Conservation (phyloP, 2,113 vertebrate genomes). For the Gallinago undulata region DNA sequence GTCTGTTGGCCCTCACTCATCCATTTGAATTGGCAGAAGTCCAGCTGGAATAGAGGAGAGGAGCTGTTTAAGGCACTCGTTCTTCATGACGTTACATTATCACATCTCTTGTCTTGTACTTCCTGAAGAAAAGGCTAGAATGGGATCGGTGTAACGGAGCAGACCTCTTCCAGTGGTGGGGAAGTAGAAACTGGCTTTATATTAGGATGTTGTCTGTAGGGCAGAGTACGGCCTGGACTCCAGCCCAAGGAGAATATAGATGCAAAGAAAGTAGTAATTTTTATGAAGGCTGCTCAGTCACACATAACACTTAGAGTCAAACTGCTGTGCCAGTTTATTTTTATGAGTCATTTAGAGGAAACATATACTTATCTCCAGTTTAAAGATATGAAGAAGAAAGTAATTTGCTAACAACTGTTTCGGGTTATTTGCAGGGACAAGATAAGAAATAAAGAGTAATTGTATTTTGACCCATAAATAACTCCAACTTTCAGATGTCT, state of each 20-base stretch:
- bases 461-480: slow-evolving; percentile 7
- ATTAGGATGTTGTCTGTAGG: neutral
- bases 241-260: neutral
- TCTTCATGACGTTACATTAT: neutral
- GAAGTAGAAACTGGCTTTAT: neutral
- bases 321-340: slow-evolving; percentile 5
- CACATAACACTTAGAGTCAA: neutral
- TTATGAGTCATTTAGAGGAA: slow-evolving; percentile 25
- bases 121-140: neutral
- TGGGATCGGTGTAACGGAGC: neutral
- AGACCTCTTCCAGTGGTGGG: neutral
- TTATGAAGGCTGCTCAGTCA: neutral
- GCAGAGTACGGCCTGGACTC: neutral
- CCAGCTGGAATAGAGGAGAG: slow-evolving; percentile 36
- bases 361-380: neutral
- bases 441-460: neutral
- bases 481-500: slow-evolving; percentile 7
- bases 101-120: neutral
- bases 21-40: slow-evolving; percentile 32
- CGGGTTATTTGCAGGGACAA: neutral
- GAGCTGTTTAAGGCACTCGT: slow-evolving; percentile 16
- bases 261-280: neutral
- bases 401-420: slow-evolving; percentile 13
- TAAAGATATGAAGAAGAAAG: slow-evolving; percentile 18
- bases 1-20: slow-evolving; percentile 47